A percentile compares a stretch with the other conserved stretches of the same genome.
phyloP scores from a whole-genome alignment of 2,888 invertebrate species.

The Antheraea yamamai region DNA sequence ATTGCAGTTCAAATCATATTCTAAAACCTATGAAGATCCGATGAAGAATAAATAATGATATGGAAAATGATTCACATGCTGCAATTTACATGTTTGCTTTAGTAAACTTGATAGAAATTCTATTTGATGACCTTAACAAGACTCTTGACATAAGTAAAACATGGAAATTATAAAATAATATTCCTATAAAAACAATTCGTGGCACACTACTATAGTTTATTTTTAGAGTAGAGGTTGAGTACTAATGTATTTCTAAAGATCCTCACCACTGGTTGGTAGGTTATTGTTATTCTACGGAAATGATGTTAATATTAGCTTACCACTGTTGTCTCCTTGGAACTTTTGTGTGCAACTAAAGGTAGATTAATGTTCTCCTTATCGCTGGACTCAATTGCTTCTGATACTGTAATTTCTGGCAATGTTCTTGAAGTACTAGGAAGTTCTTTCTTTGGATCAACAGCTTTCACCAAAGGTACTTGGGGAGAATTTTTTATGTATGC shows the following conservation, averaged over 20 bases:
- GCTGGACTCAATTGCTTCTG: constrained; percentile 31
- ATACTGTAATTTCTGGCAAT: constrained; percentile 49
- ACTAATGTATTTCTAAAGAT: background rate
- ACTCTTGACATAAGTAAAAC: background rate
- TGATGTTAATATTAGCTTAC: constrained; percentile 41
- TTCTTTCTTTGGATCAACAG: constrained; percentile 60
- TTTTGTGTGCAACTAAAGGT: constrained; percentile 59
- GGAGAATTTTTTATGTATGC: constrained; percentile 65
- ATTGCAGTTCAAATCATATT: too few species aligned
- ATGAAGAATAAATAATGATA: too few species aligned
- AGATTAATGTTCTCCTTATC: constrained; percentile 61
- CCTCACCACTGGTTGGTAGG: background rate
- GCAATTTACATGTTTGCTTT: too few species aligned
- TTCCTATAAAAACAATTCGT: too few species aligned
- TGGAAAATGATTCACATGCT: too few species aligned
- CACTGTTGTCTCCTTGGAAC: constrained; percentile 63
- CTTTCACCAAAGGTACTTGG: constrained; percentile 55
- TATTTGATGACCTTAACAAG: background rate
- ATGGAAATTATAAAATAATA: background rate
- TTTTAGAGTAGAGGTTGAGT: background rate
- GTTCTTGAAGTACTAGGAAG: constrained; percentile 53
- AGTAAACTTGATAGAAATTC: too few species aligned
- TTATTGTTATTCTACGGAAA: background rate
- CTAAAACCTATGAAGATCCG: too few species aligned
- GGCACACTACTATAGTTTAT: background rate